Percentiles rank a stretch among this genome's conserved stretches.
Conservation (phyloP, 2,888 invertebrate genomes). For the Trichogramma dendrolimi region DNA sequence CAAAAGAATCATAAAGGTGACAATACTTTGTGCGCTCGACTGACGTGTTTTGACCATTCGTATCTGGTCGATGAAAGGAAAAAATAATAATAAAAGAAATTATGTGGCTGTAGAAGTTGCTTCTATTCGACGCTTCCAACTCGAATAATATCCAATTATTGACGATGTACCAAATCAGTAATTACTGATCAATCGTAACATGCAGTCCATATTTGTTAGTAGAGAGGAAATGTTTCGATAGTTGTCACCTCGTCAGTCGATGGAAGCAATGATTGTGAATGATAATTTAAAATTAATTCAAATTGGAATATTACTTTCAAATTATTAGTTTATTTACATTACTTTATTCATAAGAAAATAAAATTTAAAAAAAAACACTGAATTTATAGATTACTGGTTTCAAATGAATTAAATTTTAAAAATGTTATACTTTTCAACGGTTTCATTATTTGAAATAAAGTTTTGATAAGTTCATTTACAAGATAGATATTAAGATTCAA, state of each 20-base stretch:
- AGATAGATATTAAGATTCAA: too few relatives aligned
- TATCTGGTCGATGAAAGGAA: conserved; percentile 8
- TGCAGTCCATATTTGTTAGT: too few relatives aligned
- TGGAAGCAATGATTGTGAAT: conserved; percentile 11
- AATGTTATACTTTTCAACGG: too few relatives aligned
- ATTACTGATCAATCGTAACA: too few relatives aligned
- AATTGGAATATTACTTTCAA: conserved; percentile 1
- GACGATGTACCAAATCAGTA: too few relatives aligned
- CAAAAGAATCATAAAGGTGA: conserved; percentile 30
- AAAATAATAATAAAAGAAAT: conserved; percentile 4
- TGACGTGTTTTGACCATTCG: conserved; percentile 33
- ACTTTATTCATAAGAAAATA: neutral
- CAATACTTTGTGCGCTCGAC: conserved; percentile 38
- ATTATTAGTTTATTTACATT: neutral
- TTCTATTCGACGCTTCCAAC: too few relatives aligned
- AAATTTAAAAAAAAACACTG: conserved; percentile 1
- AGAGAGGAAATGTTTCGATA: too few relatives aligned
- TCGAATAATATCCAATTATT: too few relatives aligned
- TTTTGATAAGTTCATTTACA: too few relatives aligned
- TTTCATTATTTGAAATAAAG: too few relatives aligned
- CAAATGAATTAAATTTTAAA: neutral
- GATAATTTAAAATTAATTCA: conserved; percentile 1
- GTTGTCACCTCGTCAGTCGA: conserved; percentile 25
- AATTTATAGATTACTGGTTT: conserved; percentile 7
- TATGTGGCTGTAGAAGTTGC: too few relatives aligned